A percentile compares a stretch with the other conserved stretches of the same genome.
These are phyloP conservation scores for Pogonophryne albipinna DNA, from an alignment of 2,797 vertebrate genomes.

Conservation along the genomic window DNA sequence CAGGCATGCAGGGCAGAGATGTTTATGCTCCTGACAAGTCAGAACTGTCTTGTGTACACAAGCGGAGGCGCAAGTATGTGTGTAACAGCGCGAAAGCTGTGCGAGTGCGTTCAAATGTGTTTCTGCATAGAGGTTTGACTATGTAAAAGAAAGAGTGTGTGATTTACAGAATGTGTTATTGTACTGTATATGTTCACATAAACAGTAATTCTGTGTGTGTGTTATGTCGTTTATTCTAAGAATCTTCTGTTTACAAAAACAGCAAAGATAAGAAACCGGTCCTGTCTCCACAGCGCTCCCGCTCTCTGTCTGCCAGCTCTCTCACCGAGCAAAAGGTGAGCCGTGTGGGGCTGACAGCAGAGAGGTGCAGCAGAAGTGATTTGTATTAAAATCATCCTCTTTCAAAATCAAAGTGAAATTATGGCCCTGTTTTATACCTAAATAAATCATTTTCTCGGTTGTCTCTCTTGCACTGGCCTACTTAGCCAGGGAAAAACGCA, in stretches of 20 bases:
- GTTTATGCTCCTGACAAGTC: conserved; percentile 72
- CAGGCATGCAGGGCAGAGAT: conserved; percentile 57
- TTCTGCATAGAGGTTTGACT: conserved; percentile 3
- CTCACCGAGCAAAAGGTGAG: neutral
- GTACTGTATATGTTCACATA: conserved; percentile 23
- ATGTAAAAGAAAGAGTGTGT: conserved; percentile 28
- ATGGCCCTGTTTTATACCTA: too few relatives aligned
- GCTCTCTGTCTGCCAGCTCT: neutral
- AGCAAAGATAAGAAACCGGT: conserved; percentile 69
- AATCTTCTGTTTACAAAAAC: conserved; percentile 75
- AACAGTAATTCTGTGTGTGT: conserved; percentile 5
- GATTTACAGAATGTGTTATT: conserved; percentile 28
- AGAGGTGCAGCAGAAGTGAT: neutral
- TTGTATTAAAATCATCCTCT: conserved; percentile 45
- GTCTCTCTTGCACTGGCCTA: too few relatives aligned
- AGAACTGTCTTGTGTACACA: conserved; percentile 57
- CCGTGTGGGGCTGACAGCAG: neutral
- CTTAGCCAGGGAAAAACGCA: too few relatives aligned
- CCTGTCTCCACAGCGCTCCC: conserved; percentile 38
- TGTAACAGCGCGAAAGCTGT: conserved; percentile 12
- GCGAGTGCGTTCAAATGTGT: neutral
- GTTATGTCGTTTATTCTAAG: conserved; percentile 61
- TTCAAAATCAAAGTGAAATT: too few relatives aligned
- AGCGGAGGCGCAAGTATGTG: conserved; percentile 28
- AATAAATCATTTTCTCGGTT: too few relatives aligned